These are phyloP conservation scores for Nomia melanderi DNA, from an alignment of 1,140 invertebrate genomes.

Conservation along the genomic window DNA sequence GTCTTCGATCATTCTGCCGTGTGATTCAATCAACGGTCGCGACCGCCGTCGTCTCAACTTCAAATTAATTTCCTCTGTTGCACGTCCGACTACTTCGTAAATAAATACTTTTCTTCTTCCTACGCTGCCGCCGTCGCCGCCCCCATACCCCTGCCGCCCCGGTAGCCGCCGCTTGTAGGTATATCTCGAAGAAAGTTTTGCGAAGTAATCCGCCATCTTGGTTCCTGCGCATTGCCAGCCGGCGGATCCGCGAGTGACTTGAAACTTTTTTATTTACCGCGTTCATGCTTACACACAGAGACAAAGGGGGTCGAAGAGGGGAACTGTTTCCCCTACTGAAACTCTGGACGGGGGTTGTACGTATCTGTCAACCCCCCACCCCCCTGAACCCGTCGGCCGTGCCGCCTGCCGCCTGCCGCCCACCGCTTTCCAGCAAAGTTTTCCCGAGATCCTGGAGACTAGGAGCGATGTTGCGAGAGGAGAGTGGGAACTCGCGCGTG, in stretches of 20 bases:
- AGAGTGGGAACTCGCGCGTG: constrained; percentile 35
- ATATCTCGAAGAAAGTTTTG: constrained; percentile 60
- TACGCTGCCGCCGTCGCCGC: constrained; percentile 5
- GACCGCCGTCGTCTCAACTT: neutral
- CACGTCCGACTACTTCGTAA: constrained; percentile 5
- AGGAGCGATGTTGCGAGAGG: constrained; percentile 49
- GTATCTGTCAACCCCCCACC: constrained; percentile 53
- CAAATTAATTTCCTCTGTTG: constrained; percentile 1
- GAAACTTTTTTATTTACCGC: constrained; percentile 78
- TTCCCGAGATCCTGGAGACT: constrained; percentile 69
- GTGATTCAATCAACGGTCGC: neutral
- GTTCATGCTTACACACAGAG: constrained; percentile 60
- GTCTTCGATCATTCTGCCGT: neutral
- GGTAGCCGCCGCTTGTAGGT: constrained; percentile 59
- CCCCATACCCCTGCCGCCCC: constrained; percentile 37
- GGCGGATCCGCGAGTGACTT: constrained; percentile 65
- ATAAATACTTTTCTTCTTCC: constrained; percentile 44
- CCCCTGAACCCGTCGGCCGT: constrained; percentile 14
- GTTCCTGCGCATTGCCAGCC: constrained; percentile 62
- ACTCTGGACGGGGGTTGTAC: constrained; percentile 53
- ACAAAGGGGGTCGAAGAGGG: constrained; percentile 41
- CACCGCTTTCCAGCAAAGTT: constrained; percentile 67
- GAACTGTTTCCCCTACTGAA: constrained; percentile 56
- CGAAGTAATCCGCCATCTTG: constrained; percentile 70
- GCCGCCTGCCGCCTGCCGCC: constrained; percentile 63